Conservation (phyloP, 2,888 invertebrate species). For the Nowickia ferox region DNA sequence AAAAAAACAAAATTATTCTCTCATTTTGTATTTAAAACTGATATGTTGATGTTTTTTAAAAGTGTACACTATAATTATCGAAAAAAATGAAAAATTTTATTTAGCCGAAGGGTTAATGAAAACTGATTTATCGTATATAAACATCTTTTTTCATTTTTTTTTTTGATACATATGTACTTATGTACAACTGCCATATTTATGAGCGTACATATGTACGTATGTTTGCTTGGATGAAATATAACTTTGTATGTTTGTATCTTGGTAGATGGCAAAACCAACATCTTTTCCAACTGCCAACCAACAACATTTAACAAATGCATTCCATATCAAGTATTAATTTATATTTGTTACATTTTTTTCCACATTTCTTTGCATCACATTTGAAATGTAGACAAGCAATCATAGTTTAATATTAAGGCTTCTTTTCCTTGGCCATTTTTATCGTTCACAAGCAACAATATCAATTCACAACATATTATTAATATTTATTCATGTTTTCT, state of each 20-base stretch:
- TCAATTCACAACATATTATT: slow-evolving; percentile 40
- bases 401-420: slow-evolving; percentile 27
- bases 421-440: slow-evolving; percentile 29
- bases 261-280: slow-evolving; percentile 49
- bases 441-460: slow-evolving; percentile 22
- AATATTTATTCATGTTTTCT: slow-evolving; percentile 1
- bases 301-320: slow-evolving; percentile 66
- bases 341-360: slow-evolving; percentile 40
- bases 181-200: slow-evolving; percentile 58
- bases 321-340: slow-evolving; percentile 63
- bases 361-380: slow-evolving; percentile 56
- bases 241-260: not conserved
- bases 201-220: slow-evolving; percentile 16
- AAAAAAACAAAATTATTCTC: slow-evolving; percentile 43
- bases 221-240: slow-evolving; percentile 2
- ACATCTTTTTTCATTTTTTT: slow-evolving; percentile 19
- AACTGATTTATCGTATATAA: slow-evolving; percentile 78
- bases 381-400: slow-evolving; percentile 63
- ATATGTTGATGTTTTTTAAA: slow-evolving; percentile 73
- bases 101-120: slow-evolving; percentile 77
- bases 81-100: slow-evolving; percentile 78
- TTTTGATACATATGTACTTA: not conserved
- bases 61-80: slow-evolving; percentile 78
- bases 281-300: slow-evolving; percentile 50
- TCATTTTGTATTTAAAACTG: slow-evolving; percentile 75